Evolutionary conservation across 2,888 invertebrate species (phyloP), one percentile per base, ranked within the genome.

Genomic region (Euspilapteryx auroguttella): DNA sequence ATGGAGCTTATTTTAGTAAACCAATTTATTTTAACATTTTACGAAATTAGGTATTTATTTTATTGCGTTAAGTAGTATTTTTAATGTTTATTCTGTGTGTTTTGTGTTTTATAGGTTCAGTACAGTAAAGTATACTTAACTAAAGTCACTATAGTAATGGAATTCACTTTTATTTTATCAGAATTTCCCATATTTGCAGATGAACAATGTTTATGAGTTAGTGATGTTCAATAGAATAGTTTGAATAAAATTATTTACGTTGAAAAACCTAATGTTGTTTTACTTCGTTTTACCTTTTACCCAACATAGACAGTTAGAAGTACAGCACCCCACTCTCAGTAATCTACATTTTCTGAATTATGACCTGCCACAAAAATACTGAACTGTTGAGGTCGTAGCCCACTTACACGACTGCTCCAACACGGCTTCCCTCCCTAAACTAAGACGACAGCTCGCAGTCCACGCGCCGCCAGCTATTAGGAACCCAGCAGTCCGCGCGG

Each of bases 171-270:
- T 31, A 30, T 27, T 52, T 46, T 51, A 50, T 48, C 45, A 44
- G 47, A 47, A 8, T 17, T 44, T 53, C 47, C 71, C 73, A 73
- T 73, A 73, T 73, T 73, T 73, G 73, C 73, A 73, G 73, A 73
- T 73, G 71, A 66, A 68, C 68, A 68, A 65, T 64, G 65, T 66
- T 69, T 69, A 69, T 75, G 65, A 69, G 68, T 73, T 75, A 73
- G 75, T 71, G 68, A 75, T 66, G 75, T 73, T 73, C 71, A 71
- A 68, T 73, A 71, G 71, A 71, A 55, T 75, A 75, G 75, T 73
- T 71, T 71, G 65, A 75, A 75, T 75, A 75, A 75, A 75, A 69
- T 71, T 75, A 75, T 75, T 75, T 75, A 75, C 71, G 73, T 75
- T 75, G 65, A 69, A 75, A 73, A 68, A 54, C 58, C 55, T 44